These are phyloP conservation scores for Himalopsyche anomala DNA, from an alignment of 2,888 invertebrate species.

Conservation along the genomic window DNA sequence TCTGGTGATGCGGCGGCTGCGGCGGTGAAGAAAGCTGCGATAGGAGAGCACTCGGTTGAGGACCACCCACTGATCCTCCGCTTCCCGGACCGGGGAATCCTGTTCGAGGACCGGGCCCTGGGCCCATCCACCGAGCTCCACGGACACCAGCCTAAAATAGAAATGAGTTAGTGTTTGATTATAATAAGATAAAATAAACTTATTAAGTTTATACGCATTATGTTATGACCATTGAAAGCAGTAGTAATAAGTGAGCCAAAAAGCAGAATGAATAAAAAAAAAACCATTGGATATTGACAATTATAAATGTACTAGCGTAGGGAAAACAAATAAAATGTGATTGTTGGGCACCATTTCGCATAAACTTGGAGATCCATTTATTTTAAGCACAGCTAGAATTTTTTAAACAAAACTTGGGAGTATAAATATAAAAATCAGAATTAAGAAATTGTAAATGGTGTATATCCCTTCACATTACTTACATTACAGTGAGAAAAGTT, in stretches of 20 bases:
- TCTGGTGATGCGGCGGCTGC: slow-evolving; percentile 73
- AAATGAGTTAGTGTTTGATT: not conserved
- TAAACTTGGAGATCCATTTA: no score
- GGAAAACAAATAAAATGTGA: no score
- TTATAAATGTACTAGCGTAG: not conserved
- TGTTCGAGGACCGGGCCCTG: slow-evolving; percentile 41
- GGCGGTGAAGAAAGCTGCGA: slow-evolving; percentile 82
- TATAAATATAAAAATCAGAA: no score
- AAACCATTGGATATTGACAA: not conserved
- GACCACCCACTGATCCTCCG: slow-evolving; percentile 43
- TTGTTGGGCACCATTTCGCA: no score
- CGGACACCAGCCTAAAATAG: slow-evolving; percentile 36
- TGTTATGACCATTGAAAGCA: not conserved
- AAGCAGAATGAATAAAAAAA: not conserved
- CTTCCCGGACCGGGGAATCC: slow-evolving; percentile 42
- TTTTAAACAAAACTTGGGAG: no score
- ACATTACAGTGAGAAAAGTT: no score
- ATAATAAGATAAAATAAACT: no score
- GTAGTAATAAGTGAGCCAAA: no score
- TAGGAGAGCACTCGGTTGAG: slow-evolving; percentile 73
- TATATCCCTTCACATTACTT: no score
- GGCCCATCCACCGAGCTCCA: slow-evolving; percentile 66
- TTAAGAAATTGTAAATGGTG: no score
- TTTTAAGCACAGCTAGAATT: no score
- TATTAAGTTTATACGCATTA: no score